phyloP scores from a whole-genome alignment of 2,888 invertebrate genomes.

The Lycophotia porphyrea region DNA sequence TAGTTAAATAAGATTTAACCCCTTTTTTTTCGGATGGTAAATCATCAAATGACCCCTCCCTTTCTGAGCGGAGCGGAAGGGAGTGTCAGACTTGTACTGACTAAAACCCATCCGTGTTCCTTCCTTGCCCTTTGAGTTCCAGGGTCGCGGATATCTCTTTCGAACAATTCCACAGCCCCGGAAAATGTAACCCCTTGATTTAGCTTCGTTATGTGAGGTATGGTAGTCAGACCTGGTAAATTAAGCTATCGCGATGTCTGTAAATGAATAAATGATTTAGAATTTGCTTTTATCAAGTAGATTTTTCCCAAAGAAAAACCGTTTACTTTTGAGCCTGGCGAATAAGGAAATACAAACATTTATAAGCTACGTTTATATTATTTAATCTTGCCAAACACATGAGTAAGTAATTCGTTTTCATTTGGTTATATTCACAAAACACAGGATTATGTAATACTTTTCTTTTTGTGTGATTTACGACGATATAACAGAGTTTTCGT shows the following conservation, averaged over 20 bases:
- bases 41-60: no score
- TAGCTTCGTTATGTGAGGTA: no score
- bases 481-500: background rate
- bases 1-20: background rate
- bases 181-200: no score
- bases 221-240: background rate
- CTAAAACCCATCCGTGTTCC: no score
- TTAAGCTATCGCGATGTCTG: no score
- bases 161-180: no score
- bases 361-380: background rate
- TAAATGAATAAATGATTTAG: no score
- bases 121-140: no score
- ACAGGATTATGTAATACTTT: background rate
- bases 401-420: slow-evolving; percentile 16
- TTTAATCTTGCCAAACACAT: background rate
- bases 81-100: no score
- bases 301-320: background rate
- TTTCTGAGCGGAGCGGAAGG: no score
- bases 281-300: background rate
- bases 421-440: background rate
- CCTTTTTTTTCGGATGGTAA: no score
- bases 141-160: no score
- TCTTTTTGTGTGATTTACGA: background rate
- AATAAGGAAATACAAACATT: background rate
- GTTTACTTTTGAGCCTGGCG: background rate